Evolutionary conservation across 2,797 vertebrate genomes (phyloP).

Genomic region (Phylloscopus collybita): DNA sequence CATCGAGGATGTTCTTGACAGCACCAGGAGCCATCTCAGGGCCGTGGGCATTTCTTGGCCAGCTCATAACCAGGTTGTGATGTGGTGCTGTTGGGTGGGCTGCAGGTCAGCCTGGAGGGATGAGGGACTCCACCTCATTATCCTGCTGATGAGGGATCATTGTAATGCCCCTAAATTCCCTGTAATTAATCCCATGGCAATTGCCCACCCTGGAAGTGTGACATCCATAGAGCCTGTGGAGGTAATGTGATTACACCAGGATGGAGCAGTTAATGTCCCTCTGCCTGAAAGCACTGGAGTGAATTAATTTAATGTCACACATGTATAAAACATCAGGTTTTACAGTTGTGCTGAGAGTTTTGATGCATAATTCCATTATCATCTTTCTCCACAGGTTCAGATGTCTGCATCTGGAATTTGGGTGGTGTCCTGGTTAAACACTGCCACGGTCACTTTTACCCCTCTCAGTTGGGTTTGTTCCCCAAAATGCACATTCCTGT

Average conservation of each 20-base stretch:
- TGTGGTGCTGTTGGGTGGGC: background rate
- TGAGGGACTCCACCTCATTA: background rate
- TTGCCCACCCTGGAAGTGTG: background rate
- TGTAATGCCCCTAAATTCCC: background rate
- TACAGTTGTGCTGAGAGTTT: background rate
- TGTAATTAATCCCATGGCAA: background rate
- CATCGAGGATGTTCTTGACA: background rate
- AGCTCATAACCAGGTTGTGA: background rate
- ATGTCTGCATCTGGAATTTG: background rate
- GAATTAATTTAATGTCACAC: background rate
- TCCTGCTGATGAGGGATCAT: background rate
- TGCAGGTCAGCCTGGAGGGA: background rate
- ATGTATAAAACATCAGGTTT: constrained; percentile 1
- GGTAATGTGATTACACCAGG: background rate
- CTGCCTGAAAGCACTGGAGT: background rate
- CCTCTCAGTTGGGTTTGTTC: background rate
- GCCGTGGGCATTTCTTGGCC: background rate
- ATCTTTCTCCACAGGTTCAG: background rate
- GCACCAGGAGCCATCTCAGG: background rate
- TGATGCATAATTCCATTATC: background rate
- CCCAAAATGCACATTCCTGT: background rate
- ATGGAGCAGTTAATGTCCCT: constrained; percentile 15
- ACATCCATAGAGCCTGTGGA: background rate
- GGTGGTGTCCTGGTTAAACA: background rate
- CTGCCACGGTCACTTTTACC: background rate